Evolutionary conservation across 2,888 invertebrate genomes (phyloP), one percentile per base, ranked within the genome.

Genomic region (Stegophylla sp.): DNA sequence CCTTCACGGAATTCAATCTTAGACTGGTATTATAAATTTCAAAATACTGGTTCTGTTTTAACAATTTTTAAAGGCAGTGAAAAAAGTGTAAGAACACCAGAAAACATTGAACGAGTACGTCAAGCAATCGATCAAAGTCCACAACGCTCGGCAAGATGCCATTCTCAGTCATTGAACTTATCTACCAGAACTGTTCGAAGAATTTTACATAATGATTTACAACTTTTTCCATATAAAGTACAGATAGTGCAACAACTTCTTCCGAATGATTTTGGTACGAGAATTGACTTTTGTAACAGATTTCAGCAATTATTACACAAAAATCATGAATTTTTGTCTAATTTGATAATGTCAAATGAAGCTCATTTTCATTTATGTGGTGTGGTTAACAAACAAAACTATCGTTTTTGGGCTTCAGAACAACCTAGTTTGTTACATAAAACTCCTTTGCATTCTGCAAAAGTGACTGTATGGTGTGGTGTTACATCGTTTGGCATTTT

Each of bases 91-190:
- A 83, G 67, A 67, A 84, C 83, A n/a, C 77, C 41, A n/a, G 41
- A 43, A 92, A 85, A 85, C 83, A 83, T 84, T 56, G 84, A 84
- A 71, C 82, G 83, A 82, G 84, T 84, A 75, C 84, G 84, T 79
- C 81, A 66, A 69, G 82, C 84, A 77, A 73, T 85, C 9, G 69
- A 82, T 83, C 83, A 56, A 79, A 84, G 83, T 41, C 84, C 84
- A 67, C 67, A 69, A 77, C 84, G 84, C 69, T 85, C 84, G 53
- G 84, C 84, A 17, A 82, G 84, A 64, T 84, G 84, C 84, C 84
- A 84, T 59, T 12, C 26, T 59, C 10, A 12, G 5, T 5, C 12
- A 56, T 10, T 56, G 23, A 10, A 23, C 20, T 56, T 56, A 56
- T 56, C 23, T 17, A 63, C 43, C 23, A 43, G 66, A 45, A 45